Base-by-base conservation (phyloP, 2,888 invertebrate species). In the Drosophila peninsularis region DNA sequence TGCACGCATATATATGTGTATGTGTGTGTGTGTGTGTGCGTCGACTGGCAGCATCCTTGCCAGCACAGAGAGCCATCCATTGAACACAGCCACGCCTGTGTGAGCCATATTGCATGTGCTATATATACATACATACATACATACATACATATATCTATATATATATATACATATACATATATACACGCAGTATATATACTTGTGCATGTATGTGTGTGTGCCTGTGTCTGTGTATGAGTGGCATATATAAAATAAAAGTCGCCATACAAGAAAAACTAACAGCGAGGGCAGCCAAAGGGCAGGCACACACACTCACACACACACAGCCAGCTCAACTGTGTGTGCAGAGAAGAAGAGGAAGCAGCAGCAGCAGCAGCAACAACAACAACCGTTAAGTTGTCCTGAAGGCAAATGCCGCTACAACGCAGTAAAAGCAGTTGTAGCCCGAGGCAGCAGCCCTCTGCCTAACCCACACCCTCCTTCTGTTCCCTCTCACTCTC, bases 161-260 rank as follows among this genome's bases (percentile, higher is more conserved):
- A 14, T 4, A 44, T 1, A 9, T 44, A 9, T 44, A 24, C 42
- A 14, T 17, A 27, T 5, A 27, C 21, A 11, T 55, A 32, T 47
- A 19, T 53, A 24, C 34, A 54, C 11, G n/a, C 19, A 9, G 9
- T 52, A 13, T 42, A 19, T 32, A 10, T 45, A 11, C 42, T 19
- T 52, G 11, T 17, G 9, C 2, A 44, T 4, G 5, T 44, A 9
- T 44, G 7, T 44, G 1, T 42, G 30, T 42, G 1, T 44, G 3
- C 41, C 11, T 45, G 13, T 11, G 21, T 39, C 21, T 53, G 52
- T 27, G 37, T 60, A 34, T 44, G 60, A 60, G 50, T 73, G 74
- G 71, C 76, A 75, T 75, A 75, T 62, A 75, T 75, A 74, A 74
- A 75, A 74, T 69, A 55, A 44, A 68, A 63, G 62, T 68, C 50